phyloP scores from a whole-genome alignment of 2,797 vertebrate species.

The Pipistrellus pygmaeus region DNA sequence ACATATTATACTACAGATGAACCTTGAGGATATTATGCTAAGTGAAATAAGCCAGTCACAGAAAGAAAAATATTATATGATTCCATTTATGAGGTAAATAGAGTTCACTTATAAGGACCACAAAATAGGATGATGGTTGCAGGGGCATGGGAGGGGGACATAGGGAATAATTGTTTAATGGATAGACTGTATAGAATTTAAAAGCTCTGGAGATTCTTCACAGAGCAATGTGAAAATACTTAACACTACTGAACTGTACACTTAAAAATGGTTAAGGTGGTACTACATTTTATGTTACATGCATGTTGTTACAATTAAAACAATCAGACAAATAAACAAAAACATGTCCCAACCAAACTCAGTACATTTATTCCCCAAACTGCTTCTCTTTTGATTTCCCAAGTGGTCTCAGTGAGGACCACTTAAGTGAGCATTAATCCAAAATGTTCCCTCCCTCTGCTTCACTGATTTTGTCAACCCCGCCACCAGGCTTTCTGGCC shows the following conservation, averaged over 20 bases:
- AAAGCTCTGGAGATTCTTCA: not conserved
- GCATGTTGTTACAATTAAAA: conserved; percentile 29
- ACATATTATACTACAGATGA: not conserved
- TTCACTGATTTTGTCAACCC: not conserved
- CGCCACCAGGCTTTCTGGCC: not conserved
- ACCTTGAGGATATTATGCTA: not conserved
- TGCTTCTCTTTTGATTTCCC: not conserved
- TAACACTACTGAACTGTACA: not conserved
- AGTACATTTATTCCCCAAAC: not conserved
- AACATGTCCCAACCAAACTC: not conserved
- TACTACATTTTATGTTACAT: not conserved
- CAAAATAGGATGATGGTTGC: not conserved
- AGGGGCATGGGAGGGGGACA: too few species aligned
- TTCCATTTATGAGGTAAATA: not conserved
- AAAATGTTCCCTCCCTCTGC: not conserved
- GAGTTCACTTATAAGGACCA: not conserved
- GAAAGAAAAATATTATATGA: not conserved
- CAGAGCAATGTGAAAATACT: not conserved
- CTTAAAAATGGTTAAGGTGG: not conserved
- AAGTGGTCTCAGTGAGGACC: not conserved
- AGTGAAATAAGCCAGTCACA: conserved; percentile 1
- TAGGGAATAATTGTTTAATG: not conserved
- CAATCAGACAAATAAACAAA: not conserved
- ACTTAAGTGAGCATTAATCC: not conserved
- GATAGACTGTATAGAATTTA: not conserved